Evolutionary conservation across 1,140 invertebrate species (phyloP), one percentile per base, ranked within the genome.

Genomic region (Cryptotermes secundus): DNA sequence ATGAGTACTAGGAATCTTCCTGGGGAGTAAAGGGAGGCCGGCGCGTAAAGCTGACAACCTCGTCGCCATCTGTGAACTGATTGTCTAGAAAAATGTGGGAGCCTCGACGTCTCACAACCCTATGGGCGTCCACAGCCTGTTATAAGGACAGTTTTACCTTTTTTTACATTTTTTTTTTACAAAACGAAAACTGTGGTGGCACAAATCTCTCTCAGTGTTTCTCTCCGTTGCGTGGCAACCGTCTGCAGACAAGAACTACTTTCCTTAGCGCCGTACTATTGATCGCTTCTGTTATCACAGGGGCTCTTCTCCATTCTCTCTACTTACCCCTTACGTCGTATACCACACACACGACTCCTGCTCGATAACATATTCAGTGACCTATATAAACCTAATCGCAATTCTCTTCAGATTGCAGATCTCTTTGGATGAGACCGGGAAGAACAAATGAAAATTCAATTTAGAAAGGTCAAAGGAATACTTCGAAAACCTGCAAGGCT

Each of bases 191-290:
- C 38, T n/a, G 38, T 38, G 38, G 19, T 9, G 59, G 2, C 6
- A 31, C n/a, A 72, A 0, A 26, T n/a, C n/a, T 2, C n/a, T 72
- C 26, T 6, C 59, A 2, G 19, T 12, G 3, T 87, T 86, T 87
- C 85, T 88, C 88, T 86, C 87, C 86, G 86, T 88, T 87, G 84
- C 86, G 85, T 53, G 81, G 80, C 81, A 72, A 49, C 26, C 80
- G 35, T 34, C 84, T 38, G 42, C 85, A 79, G 53, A 34, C 45
- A 36, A 31, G n/a, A 84, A 49, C 53, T 34, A 19, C 49, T 36
- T 35, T 80, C 34, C 49, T 31, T 35, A 34, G 79, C 36, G 42
- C 79, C 65, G 53, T 82, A 85, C 81, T 85, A 85, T 85, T 80
- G 83, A 84, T 35, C 34, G 34, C 24, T 80, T 35, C 65, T 38